Conservation (phyloP, 2,113 vertebrate species). For the Psammodynastes pulverulentus region DNA sequence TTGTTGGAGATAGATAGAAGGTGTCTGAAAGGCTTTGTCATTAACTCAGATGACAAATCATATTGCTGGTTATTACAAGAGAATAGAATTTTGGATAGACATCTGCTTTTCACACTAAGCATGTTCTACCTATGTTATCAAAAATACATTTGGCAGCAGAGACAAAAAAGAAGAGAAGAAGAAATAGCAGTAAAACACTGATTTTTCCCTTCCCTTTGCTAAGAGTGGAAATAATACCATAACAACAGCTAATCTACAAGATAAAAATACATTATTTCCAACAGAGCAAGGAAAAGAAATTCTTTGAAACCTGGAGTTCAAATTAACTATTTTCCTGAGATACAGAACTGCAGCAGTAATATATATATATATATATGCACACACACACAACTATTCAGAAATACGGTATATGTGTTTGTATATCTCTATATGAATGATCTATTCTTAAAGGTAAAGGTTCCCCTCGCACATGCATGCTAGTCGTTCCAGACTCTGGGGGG, state of each 20-base stretch:
- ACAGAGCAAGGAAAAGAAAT: constrained; percentile 9
- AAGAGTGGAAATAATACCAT: constrained; percentile 35
- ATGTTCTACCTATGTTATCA: not conserved
- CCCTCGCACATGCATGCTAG: no score
- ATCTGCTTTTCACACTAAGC: not conserved
- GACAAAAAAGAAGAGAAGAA: constrained; percentile 34
- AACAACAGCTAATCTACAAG: constrained; percentile 17
- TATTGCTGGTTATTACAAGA: not conserved
- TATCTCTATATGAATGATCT: no score
- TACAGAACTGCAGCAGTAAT: constrained; percentile 53
- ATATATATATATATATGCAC: no score
- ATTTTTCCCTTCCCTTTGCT: constrained; percentile 9
- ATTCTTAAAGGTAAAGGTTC: no score
- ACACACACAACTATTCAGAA: no score
- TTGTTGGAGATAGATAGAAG: constrained; percentile 1
- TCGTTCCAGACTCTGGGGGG: no score
- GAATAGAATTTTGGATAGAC: not conserved
- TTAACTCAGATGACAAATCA: constrained; percentile 8
- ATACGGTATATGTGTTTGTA: no score
- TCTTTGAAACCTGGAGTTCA: constrained; percentile 34
- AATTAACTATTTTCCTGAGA: constrained; percentile 51
- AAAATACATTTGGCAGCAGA: not conserved
- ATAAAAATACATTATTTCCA: constrained; percentile 36
- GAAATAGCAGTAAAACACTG: not conserved
- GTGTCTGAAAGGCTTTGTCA: not conserved